These are phyloP conservation scores for rat (Rattus norvegicus) DNA, from an alignment of 2,113 vertebrate species.

Conservation along the genomic window DNA sequence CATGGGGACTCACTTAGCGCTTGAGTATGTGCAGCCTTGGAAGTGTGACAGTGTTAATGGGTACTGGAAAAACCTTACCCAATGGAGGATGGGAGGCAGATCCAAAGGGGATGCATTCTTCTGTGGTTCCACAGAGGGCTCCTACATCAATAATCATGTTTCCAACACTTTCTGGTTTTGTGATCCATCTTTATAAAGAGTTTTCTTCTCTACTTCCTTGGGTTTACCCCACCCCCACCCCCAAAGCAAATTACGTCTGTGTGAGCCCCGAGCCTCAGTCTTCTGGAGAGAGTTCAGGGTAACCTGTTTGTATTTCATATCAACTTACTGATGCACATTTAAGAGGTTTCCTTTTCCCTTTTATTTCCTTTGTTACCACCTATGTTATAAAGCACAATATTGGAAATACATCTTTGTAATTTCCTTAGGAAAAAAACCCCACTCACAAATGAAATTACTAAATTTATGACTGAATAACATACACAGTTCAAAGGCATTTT, in stretches of 20 bases:
- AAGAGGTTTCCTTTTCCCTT: neutral
- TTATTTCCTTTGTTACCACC: neutral
- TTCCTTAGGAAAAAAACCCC: neutral
- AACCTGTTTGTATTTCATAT: neutral
- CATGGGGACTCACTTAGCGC: neutral
- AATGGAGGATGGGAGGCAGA: neutral
- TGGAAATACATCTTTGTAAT: neutral
- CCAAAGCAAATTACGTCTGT: neutral
- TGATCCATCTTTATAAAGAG: neutral
- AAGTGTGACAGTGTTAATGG: conserved; percentile 21
- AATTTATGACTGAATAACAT: neutral
- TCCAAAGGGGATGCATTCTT: neutral
- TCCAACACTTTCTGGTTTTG: neutral
- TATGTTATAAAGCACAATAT: neutral
- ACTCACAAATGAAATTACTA: neutral
- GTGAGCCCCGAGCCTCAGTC: neutral
- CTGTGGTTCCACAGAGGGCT: neutral
- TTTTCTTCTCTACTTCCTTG: neutral
- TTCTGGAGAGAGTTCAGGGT: neutral
- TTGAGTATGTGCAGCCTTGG: neutral
- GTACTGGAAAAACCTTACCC: neutral
- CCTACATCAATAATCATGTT: neutral
- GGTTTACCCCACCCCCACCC: neutral
- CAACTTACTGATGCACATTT: neutral
- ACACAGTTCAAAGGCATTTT: conserved; percentile 30